Base-by-base conservation (phyloP, 2,888 invertebrate species). In the Yponomeuta sedellus region DNA sequence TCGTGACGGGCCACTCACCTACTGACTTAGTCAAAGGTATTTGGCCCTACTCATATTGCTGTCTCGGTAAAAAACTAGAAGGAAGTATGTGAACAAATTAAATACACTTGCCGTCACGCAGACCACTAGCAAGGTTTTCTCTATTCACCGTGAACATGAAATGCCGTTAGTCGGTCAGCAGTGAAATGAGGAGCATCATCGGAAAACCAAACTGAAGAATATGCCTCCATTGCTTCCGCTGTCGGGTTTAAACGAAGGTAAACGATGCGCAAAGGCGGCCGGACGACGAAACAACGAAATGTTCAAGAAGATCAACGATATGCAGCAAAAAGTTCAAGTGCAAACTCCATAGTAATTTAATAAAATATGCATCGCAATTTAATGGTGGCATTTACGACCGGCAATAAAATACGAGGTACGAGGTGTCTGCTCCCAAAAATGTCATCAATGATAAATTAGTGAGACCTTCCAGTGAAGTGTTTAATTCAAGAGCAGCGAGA, bases 371-470 rank as follows among this genome's bases (percentile, higher is more conserved):
- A 34, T 34, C 28, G 39, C 25, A 12, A 39, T 3, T 39, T n/a
- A 28, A 34, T 62, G 62, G 34, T 19, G 19, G 28, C 62, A 62
- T 62, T 62, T 62, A 62, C 19, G 12, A 8, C 19, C 19, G 62
- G 40, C 39, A 62, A 62, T 62, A 62, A 62, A 62, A 34, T 25
- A 59, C n/a, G n/a, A 59, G 25, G 12, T n/a, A n/a, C 62, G 39
- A 39, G 34, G 5, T 19, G 40, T 62, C 28, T 39, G 19, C 16
- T 10, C 28, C 62, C 25, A 1, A 39, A 62, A 62, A 62, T 19
- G 19, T 19, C 62, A 62, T 62, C 62, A 39, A 62, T 39, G 39
- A 62, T 62, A 34, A 28, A 62, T 34, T 40, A 62, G 22, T 5
- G 20, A 25, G 62, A 62, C 62, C 62, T 62, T 62, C n/a, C 25